These are phyloP conservation scores for Bibio marci DNA, from an alignment of 2,888 invertebrate species.

Conservation along the genomic window DNA sequence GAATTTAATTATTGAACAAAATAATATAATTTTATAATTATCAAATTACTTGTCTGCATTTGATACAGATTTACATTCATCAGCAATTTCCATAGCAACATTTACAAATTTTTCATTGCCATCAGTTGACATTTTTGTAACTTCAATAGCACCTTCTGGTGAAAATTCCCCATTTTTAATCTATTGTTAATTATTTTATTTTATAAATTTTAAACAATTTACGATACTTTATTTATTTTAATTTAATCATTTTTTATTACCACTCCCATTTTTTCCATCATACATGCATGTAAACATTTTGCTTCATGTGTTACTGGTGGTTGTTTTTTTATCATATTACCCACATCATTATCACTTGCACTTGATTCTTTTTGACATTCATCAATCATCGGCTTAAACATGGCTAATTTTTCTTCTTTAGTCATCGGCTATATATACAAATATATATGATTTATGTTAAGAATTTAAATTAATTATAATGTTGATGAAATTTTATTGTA, in stretches of 20 bases:
- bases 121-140: slow-evolving; percentile 15
- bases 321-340: slow-evolving; percentile 17
- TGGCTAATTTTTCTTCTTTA: too few species aligned
- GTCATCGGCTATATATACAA: too few species aligned
- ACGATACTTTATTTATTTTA: too few species aligned
- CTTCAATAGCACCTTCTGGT: slow-evolving; percentile 14
- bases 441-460: too few species aligned
- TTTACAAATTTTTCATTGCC: slow-evolving; percentile 1
- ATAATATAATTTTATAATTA: neutral
- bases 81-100: neutral
- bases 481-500: too few species aligned
- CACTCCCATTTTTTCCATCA: slow-evolving; percentile 21
- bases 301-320: slow-evolving; percentile 16
- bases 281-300: slow-evolving; percentile 25
- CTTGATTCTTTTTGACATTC: slow-evolving; percentile 20
- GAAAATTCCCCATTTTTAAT: slow-evolving; percentile 19
- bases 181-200: slow-evolving; percentile 1
- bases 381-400: neutral
- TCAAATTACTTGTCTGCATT: neutral
- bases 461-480: too few species aligned
- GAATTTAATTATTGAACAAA: neutral
- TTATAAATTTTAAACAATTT: neutral
- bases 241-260: slow-evolving; percentile 12
- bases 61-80: neutral
- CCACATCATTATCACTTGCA: slow-evolving; percentile 26